Evolutionary conservation across 1,140 invertebrate genomes (phyloP).

Genomic region (Chionoecetes opilio): DNA sequence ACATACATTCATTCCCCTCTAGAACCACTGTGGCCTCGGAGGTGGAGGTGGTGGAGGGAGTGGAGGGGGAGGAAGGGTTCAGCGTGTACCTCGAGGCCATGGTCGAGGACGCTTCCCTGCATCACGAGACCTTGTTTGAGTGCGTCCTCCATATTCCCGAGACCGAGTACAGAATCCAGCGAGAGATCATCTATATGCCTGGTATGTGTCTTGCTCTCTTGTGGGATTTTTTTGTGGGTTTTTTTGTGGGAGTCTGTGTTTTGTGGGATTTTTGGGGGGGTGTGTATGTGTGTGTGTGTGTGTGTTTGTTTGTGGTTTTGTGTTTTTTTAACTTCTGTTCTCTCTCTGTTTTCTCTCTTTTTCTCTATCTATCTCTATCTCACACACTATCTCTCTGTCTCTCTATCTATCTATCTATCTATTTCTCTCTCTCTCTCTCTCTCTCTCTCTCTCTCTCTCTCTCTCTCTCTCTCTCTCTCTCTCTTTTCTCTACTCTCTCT

Average conservation of each 20-base stretch:
- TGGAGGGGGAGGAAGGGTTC: slow-evolving; percentile 62
- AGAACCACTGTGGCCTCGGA: neutral
- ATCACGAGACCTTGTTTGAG: slow-evolving; percentile 70
- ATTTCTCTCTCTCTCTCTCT: neutral
- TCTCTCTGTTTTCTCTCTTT: neutral
- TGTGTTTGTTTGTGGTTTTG: neutral
- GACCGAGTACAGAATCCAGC: slow-evolving; percentile 65
- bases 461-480: slow-evolving; percentile 17
- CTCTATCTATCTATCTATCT: neutral
- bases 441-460: slow-evolving; percentile 36
- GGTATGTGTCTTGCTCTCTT: slow-evolving; percentile 25
- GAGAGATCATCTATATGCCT: slow-evolving; percentile 70
- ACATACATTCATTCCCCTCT: neutral
- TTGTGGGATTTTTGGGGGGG: neutral
- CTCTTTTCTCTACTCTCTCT: neutral
- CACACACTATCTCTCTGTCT: neutral
- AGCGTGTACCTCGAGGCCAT: slow-evolving; percentile 64
- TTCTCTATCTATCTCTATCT: neutral
- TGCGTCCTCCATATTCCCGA: slow-evolving; percentile 66
- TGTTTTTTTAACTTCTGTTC: neutral
- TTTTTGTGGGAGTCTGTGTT: neutral
- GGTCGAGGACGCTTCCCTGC: slow-evolving; percentile 53
- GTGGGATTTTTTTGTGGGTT: neutral
- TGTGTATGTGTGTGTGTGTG: neutral
- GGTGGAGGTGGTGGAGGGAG: slow-evolving; percentile 46